Evolutionary conservation across 2,888 invertebrate genomes (phyloP).

Genomic region (Epiblema foenella): DNA sequence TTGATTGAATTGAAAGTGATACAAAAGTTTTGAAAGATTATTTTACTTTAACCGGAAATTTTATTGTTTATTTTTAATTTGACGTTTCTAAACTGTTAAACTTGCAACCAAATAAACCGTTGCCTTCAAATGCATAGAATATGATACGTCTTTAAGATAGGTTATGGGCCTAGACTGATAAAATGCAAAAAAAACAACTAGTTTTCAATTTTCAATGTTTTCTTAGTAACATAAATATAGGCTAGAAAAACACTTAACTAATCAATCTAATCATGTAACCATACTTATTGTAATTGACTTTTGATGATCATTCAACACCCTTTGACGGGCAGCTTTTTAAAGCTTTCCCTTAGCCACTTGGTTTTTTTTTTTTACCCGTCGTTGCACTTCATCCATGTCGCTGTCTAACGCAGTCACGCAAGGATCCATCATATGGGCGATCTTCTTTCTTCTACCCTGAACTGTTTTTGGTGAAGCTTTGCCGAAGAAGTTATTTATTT

Average conservation of each 20-base stretch:
- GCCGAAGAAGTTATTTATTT: no score
- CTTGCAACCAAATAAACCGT: not conserved
- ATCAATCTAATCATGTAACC: not conserved
- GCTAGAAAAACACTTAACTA: not conserved
- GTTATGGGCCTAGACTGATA: not conserved
- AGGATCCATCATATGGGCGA: not conserved
- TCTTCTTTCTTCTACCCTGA: not conserved
- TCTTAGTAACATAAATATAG: not conserved
- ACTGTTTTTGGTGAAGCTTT: no score
- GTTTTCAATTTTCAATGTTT: not conserved
- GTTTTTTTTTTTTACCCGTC: no score
- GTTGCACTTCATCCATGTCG: no score
- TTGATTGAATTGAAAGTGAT: conserved; percentile 11
- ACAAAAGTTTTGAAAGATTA: conserved; percentile 1
- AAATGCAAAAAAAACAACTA: not conserved
- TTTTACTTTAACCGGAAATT: no score
- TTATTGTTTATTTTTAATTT: not conserved
- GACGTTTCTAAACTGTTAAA: not conserved
- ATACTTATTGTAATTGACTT: not conserved
- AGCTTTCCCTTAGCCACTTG: no score
- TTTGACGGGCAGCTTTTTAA: no score
- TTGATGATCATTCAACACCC: not conserved
- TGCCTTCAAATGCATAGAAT: no score
- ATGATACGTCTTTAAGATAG: not conserved
- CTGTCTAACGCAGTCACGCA: no score